Base-by-base conservation (phyloP, 2,888 invertebrate species). In the Ischnus inquisitorius region DNA sequence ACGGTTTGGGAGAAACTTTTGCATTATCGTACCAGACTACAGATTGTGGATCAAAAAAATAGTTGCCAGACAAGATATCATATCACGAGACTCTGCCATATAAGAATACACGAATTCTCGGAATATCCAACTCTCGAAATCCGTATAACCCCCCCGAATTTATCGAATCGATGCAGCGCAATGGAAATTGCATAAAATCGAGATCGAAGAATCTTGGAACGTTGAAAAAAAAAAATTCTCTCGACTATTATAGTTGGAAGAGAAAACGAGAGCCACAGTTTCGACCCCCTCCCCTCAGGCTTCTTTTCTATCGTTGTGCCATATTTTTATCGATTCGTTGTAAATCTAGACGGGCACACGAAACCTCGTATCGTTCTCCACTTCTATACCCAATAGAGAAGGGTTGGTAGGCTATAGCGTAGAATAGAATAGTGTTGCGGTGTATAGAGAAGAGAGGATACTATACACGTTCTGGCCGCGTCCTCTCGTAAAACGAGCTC, bases 321-420 rank as follows among this genome's bases (percentile, higher is more conserved):
- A 92, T 90, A 91, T 92, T 92, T 91, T 90, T 92, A 92, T 93
- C 90, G 92, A 92, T 93, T 91, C 88, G 89, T 88, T 90, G 90
- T 92, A 91, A 92, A 93, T 92, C 91, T 90, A 88, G 87, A 85
- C 80, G 79, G 57, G 57, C 82, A 72, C 72, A 76, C 75, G 84
- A 76, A 78, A 83, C 79, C 78, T 41, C 67, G 39, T 28, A 43
- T 75, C 68, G 41, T 64, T 28, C 51, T 46, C 46, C 76, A 34
- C 75, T 69, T 71, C 57, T 74, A 46, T 65, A 43, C 41, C 75
- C 54, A 81, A 68, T 74, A 77, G 67, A 67, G 34, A 3, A 48
- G 41, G 54, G 60, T 48, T 34, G 3, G 28, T 74, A 46, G 60
- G 19, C 54, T 64, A 64, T 22, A 75, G 48, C 14, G 48, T 51